These are phyloP conservation scores for Heteromurus nitidus DNA, from an alignment of 2,888 invertebrate species.

Conservation along the genomic window DNA sequence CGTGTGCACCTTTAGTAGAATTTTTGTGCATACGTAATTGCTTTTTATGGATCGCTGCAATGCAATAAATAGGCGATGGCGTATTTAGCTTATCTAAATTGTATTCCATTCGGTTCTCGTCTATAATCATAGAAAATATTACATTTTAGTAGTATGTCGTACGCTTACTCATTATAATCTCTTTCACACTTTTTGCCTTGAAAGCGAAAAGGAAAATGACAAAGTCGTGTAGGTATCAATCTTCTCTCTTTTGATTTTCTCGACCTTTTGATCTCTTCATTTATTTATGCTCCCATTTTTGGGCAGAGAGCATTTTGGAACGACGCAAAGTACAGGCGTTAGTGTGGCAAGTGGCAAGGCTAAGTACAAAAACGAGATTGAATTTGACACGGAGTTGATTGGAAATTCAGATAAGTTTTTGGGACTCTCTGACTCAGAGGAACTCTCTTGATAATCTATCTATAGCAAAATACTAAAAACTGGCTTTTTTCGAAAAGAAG, in stretches of 20 bases:
- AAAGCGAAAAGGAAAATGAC: conserved; percentile 42
- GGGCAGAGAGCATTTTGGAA: conserved; percentile 16
- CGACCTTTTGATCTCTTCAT: conserved; percentile 54
- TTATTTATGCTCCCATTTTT: conserved; percentile 52
- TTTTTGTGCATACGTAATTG: conserved; percentile 9
- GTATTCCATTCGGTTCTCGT: background rate
- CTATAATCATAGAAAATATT: background rate
- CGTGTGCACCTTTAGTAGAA: conserved; percentile 17
- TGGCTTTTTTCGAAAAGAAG: conserved; percentile 14
- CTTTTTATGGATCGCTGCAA: conserved; percentile 45
- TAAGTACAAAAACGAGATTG: background rate
- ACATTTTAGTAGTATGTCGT: background rate
- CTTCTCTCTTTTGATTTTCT: conserved; percentile 32
- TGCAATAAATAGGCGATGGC: background rate
- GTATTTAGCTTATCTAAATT: conserved; percentile 4
- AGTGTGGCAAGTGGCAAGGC: too few species aligned
- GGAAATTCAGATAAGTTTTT: background rate
- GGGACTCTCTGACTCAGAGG: background rate
- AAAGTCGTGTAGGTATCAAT: conserved; percentile 55
- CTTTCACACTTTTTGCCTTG: conserved; percentile 38
- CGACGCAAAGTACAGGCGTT: background rate
- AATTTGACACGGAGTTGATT: conserved; percentile 14
- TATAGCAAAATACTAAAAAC: conserved; percentile 7
- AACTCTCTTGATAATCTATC: conserved; percentile 4
- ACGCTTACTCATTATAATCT: background rate